Conservation (phyloP, 2,797 vertebrate species). For the Spinibarbus caldwelli region DNA sequence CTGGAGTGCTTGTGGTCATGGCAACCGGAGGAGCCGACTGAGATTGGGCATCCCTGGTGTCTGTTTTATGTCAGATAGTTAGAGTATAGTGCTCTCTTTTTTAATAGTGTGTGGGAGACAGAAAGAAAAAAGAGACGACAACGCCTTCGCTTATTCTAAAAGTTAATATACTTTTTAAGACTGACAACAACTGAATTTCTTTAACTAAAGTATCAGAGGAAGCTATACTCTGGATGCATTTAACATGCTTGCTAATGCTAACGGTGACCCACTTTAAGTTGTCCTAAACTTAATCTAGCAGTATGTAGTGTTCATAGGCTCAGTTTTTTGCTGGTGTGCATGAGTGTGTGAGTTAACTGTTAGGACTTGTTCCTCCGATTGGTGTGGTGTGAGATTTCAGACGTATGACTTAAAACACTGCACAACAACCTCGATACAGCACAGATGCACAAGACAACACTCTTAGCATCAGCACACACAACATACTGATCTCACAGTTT, state of each 20-base stretch:
- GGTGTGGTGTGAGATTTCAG: conserved; percentile 31
- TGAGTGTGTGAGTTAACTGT: neutral
- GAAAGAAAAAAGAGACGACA: conserved; percentile 28
- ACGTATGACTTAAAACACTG: conserved; percentile 31
- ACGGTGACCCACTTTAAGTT: neutral
- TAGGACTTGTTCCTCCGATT: conserved; percentile 39
- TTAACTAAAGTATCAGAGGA: conserved; percentile 36
- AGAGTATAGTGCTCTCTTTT: conserved; percentile 32
- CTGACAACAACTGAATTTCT: conserved; percentile 1
- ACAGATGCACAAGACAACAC: neutral
- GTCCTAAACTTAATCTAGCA: neutral
- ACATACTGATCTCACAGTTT: neutral
- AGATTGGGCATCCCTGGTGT: conserved; percentile 54
- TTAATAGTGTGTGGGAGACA: conserved; percentile 44
- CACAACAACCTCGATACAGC: neutral
- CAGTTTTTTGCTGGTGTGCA: neutral
- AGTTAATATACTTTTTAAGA: neutral
- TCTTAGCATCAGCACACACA: neutral
- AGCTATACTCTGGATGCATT: neutral
- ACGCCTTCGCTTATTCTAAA: conserved; percentile 8
- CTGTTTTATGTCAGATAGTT: conserved; percentile 52
- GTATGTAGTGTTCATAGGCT: neutral
- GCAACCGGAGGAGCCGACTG: conserved; percentile 41
- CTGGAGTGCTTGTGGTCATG: conserved; percentile 54
- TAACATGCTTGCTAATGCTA: neutral